Base-by-base conservation (phyloP, 2,113 vertebrate genomes). In the Gobius niger region DNA sequence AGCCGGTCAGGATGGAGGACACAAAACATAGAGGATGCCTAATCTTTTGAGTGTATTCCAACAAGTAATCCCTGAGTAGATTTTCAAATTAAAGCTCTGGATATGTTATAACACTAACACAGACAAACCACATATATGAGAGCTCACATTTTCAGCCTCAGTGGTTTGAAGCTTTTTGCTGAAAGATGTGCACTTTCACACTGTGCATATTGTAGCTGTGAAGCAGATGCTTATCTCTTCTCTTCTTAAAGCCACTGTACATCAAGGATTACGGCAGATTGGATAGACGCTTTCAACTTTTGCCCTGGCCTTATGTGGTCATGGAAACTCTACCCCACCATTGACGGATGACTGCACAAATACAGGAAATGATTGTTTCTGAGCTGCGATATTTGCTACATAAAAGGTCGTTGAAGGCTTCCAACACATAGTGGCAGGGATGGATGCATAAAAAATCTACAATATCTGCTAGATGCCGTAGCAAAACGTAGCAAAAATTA, bases 41-140 rank as follows among this genome's bases (percentile, higher is more conserved):
- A 89, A 91, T 90, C 90, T 91, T 90, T 91, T 91, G 87, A 90
- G 89, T 89, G 87, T 87, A 88, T 89, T 89, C 90, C 87, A 89
- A 84, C 88, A 89, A 90, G 86, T 90, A 90, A 90, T 91, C 89
- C 87, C 86, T 88, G 81, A 89, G 86, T 89, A 91, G 86, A 88
- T 90, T 89, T 91, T 87, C 86, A 90, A 90, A 90, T 91, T 89
- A 90, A 90, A 89, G 82, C 86, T 89, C 87, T 86, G 84, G 82
- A 88, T 89, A 85, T 78, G 76, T 86, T 87, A 89, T 85, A 85
- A 88, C 10, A 70, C 67, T 60, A 71, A 84, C 82, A 72, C 72
- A 61, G 13, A 63, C 63, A 75, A 41, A 67, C 40, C 50, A 63
- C 19, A 65, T 46, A 54, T 44, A 65, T 14, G 51, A 56, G 56